Percentiles rank a stretch among this genome's conserved stretches.
phyloP scores from a whole-genome alignment of 2,113 vertebrate genomes.

The Gobiocypris rarus region DNA sequence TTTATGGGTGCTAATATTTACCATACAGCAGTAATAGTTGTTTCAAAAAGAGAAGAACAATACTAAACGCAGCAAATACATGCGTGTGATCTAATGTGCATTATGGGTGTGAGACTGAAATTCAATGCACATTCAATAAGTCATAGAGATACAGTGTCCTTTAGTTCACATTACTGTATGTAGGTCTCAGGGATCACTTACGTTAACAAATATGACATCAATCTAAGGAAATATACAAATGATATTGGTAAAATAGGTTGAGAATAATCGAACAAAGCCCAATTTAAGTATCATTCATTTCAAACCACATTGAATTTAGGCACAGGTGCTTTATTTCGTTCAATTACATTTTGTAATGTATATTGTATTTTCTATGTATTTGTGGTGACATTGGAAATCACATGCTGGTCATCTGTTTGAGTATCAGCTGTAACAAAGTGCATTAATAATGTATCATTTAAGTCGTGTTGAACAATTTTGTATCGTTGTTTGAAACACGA shows the following conservation, averaged over 20 bases:
- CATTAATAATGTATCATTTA: conserved; percentile 41
- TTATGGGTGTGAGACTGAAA: conserved; percentile 16
- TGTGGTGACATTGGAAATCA: conserved; percentile 57
- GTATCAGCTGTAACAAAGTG: conserved; percentile 53
- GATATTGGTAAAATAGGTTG: neutral
- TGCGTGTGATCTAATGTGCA: neutral
- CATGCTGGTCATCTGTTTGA: conserved; percentile 74
- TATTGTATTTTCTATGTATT: conserved; percentile 40
- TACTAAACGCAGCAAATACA: neutral
- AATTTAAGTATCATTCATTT: neutral
- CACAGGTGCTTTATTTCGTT: conserved; percentile 17
- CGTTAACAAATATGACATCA: neutral
- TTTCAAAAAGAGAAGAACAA: neutral
- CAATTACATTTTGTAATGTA: conserved; percentile 7
- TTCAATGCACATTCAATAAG: neutral
- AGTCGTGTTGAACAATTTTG: conserved; percentile 45
- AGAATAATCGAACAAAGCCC: neutral
- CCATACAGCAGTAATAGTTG: neutral
- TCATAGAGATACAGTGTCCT: neutral
- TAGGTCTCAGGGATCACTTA: conserved; percentile 50
- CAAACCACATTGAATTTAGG: neutral
- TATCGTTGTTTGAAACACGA: conserved; percentile 36
- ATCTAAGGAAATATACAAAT: neutral
- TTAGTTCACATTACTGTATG: conserved; percentile 27
- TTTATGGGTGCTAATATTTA: neutral